Base-by-base conservation (phyloP, 2,113 vertebrate genomes). In the Baryphthengus martii region DNA sequence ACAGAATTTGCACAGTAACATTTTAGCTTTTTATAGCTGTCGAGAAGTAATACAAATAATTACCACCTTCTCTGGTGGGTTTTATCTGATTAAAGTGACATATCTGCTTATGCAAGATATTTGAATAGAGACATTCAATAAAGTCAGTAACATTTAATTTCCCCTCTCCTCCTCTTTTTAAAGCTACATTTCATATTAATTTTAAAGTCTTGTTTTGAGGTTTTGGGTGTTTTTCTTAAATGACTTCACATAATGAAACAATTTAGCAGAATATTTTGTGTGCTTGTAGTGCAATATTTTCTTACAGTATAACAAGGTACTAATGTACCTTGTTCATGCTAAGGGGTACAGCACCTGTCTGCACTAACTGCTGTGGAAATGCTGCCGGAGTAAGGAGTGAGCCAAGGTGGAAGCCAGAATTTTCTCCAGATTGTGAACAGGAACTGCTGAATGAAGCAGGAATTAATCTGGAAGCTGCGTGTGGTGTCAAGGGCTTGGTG, bases 31-130 rank as follows among this genome's bases (percentile, higher is more conserved):
- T 95, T 95, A 92, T 85, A 94, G 87, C 75, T 97, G 91, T 91
- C 94, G 96, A 95, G 95, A 86, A 94, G 75, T 80, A 95, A 97
- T 94, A 94, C 91, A 97, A 97, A 96, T 90, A 97, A 97, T 96
- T 96, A 94, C 94, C 67, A 70, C 44, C 50, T 92, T 94, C 93
- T 65, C 95, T 92, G 72, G 83, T 96, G 95, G 86, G 37, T 89
- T 95, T 96, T 95, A 94, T 94, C 79, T 94, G 91, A 97, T 96
- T 96, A 96, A 96, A 97, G 74, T 97, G 97, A 92, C 95, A 96
- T 89, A 91, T 95, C 94, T 96, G 86, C 76, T 97, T 96, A 93
- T 90, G 85, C 79, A 96, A 95, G 93, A 55, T 89, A 91, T 95
- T 94, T 96, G 89, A 95, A 95, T 95, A 94, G 74, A 97, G 88